These are phyloP conservation scores for Trichonephila clavipes DNA, from an alignment of 1,140 invertebrate species.

Conservation along the genomic window DNA sequence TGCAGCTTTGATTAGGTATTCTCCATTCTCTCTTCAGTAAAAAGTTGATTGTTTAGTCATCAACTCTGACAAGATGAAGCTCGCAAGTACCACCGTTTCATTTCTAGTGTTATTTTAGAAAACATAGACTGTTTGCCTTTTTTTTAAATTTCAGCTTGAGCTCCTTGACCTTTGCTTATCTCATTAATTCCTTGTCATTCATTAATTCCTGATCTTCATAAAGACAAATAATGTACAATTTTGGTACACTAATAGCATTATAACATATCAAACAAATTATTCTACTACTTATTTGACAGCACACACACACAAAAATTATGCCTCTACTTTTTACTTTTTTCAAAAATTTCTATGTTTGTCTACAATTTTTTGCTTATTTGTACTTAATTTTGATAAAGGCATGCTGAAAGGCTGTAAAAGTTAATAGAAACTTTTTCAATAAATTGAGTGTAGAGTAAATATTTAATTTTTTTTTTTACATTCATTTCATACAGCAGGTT, in stretches of 20 bases:
- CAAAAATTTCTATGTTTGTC: background rate
- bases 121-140: background rate
- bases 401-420: too few relatives aligned
- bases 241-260: background rate
- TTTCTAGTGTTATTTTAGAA: background rate
- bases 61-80: background rate
- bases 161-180: background rate
- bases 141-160: background rate
- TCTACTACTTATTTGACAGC: background rate
- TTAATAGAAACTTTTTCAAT: too few relatives aligned
- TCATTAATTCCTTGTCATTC: background rate
- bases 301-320: background rate
- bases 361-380: too few relatives aligned
- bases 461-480: too few relatives aligned
- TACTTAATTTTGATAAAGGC: too few relatives aligned
- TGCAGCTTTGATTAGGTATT: background rate
- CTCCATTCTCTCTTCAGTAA: background rate
- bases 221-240: background rate
- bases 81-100: background rate
- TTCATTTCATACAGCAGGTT: too few relatives aligned
- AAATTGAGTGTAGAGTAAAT: too few relatives aligned
- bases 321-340: background rate
- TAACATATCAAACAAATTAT: background rate
- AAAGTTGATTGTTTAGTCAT: background rate
- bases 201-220: background rate